Evolutionary conservation across 2,113 vertebrate genomes (phyloP), one percentile per base, ranked within the genome.

Genomic region (Passerina amoena): DNA sequence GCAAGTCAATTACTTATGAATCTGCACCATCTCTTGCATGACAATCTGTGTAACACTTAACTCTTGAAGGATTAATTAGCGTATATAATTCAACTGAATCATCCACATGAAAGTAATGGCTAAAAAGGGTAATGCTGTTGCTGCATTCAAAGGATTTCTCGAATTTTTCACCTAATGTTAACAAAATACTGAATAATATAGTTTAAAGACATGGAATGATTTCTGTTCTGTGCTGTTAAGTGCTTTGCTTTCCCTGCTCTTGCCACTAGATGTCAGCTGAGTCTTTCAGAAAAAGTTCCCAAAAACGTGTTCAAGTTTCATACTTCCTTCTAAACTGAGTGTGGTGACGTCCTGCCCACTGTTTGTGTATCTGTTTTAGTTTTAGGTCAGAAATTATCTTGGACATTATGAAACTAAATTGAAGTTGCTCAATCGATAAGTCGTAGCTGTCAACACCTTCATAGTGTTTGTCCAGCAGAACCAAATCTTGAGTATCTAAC

Each of bases 211-310:
- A 5, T 24, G 24, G 27, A 35, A 19, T 2, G 2, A 4, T 60
- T 86, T 86, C 47, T 30, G 5, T 81, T 84, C 68, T 72, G 13
- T 77, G 14, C 33, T 64, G 48, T 79, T 63, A 76, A 33, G 54
- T 93, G 38, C 72, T 72, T 61, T 82, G 19, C 27, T 86, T 97
- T 96, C 72, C 86, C 44, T 75, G 27, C 5, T 90, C 5, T 23
- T 31, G 85, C 96, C 97, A 6, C 97, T 96, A 88, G 98, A 89
- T 97, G 98, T 95, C 98, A 98, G 83, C 33, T 87, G 90, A 92
- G 86, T 38, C 65, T 94, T 95, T 84, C 92, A 56, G 63, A 78
- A 85, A 28, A 59, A 53, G 31, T 48, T 84, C 42, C 76, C 50
- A 50, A 48, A 78, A 33, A 9, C 2, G 3, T 25, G 23, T 44